Evolutionary conservation across 2,113 vertebrate genomes (phyloP), one percentile per base, ranked within the genome.

Genomic region (Alouatta palliata): DNA sequence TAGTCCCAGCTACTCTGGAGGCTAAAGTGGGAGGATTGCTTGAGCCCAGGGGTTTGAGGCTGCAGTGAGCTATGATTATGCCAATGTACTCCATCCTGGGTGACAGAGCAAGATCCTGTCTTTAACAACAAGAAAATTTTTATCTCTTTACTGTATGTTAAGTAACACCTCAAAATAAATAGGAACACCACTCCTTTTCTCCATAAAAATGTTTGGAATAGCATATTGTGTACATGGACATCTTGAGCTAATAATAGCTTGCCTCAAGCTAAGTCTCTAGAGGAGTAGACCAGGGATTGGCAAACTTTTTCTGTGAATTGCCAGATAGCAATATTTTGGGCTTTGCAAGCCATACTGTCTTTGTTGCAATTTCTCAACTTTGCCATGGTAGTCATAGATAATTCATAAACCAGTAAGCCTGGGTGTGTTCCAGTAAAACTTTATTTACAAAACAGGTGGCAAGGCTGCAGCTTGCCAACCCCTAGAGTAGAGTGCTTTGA

Each of bases 281-380:
- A 96, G 32, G 30, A 47, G 3, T 40, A 83, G 49, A 90, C 19
- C 12, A 91, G 85, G 23, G 56, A 91, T 84, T 37, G 30, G 32
- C 75, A 90, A 58, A 68, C 30, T 47, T 90, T 89, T 86, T 92
- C 82, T 89, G 27, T 81, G 81, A 94, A 93, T 79, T 75, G 27
- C 71, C 49, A 75, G 40, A 77, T 7, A 66, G 86, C 84, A 93
- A 77, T 85, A n/a, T 66, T 87, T 93, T 90, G 47, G 43, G 43
- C 71, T 93, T 96, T 90, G 54, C 13, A 49, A 87, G 73, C 43
- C 58, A 58, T 61, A 3, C 14, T 4, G 35, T 93, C 54, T 83
- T 27, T 17, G 80, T 80, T 95, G 58, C 47, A 80, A 47, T 25
- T 96, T 92, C 52, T 87, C 61, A 77, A 68, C 54, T 85, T 47